phyloP scores from a whole-genome alignment of 2,888 invertebrate species.

The Plebejus argus region DNA sequence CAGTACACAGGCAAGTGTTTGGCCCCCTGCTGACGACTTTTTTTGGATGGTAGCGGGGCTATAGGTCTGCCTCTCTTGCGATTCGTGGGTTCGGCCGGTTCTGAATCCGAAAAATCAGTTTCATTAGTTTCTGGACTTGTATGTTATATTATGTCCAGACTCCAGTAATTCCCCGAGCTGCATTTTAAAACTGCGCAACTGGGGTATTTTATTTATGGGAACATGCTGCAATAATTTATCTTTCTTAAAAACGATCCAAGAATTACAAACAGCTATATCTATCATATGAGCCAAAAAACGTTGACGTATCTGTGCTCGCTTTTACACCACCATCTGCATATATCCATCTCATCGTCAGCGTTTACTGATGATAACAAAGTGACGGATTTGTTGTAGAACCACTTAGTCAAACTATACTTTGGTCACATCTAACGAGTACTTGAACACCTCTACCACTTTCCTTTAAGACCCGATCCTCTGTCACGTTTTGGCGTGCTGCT shows the following conservation, averaged over 20 bases:
- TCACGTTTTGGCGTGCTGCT: not conserved
- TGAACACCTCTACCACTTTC: conserved; percentile 32
- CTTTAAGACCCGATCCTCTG: conserved; percentile 27
- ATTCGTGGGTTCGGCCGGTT: conserved; percentile 11
- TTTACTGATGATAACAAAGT: conserved; percentile 35
- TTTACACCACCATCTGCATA: conserved; percentile 35
- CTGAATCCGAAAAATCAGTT: too few relatives aligned
- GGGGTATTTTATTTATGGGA: conserved; percentile 29
- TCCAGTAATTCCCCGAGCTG: conserved; percentile 11
- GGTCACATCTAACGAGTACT: conserved; percentile 32
- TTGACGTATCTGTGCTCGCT: conserved; percentile 29
- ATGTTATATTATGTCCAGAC: too few relatives aligned
- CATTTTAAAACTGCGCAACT: conserved; percentile 33
- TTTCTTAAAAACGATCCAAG: conserved; percentile 38
- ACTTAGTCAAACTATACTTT: conserved; percentile 37
- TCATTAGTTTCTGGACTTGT: not conserved
- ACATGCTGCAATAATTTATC: not conserved
- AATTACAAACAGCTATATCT: conserved; percentile 36
- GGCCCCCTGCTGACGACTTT: too few relatives aligned
- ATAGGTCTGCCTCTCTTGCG: conserved; percentile 21
- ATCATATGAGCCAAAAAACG: conserved; percentile 39
- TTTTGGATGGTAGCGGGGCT: not conserved
- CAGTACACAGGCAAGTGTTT: too few relatives aligned
- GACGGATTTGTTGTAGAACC: conserved; percentile 40
- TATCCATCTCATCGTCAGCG: conserved; percentile 32